Base-by-base conservation (phyloP, 2,888 invertebrate genomes). In the Tachystola acroxantha region DNA sequence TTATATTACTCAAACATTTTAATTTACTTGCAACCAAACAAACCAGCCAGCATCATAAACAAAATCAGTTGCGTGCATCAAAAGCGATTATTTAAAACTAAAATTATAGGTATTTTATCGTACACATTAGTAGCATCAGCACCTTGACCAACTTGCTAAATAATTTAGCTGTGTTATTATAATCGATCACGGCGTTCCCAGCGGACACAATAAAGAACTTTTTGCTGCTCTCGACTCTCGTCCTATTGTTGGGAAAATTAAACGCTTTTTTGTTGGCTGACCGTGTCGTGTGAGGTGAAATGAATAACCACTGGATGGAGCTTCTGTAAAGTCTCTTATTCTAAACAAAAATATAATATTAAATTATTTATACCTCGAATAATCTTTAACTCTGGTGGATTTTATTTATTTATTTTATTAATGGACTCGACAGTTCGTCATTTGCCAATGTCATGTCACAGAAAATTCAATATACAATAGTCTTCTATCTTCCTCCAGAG, bases 121-220 rank as follows among this genome's bases (percentile, higher is more conserved):
- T 25, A 34, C 16, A 35, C 34, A 12, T 39, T 31, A 31, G 38
- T 35, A 43, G 40, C 42, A 53, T 45, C 46, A 43, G 24, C 36
- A 36, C 61, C 64, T 66, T 67, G 67, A 64, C 71, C 64, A 57
- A 68, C 49, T 51, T 61, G 32, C 40, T 46, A 40, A 33, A 49
- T 45, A 54, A 59, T 57, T 53, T 56, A 35, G 43, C 47, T 39
- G 39, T 52, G 39, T 52, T 42, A 29, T 29, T 22, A 12, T 29
- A 45, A 45, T 39, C 39, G 30, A 38, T 34, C 44, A 43, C 52
- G 48, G 40, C 40, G 46, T 59, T 66, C 57, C 51, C 61, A 61
- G 3, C 16, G 42, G 42, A 50, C 45, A 67, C 62, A 65, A 64
- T 68, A 41, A 47, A 40, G 42, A 44, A 46, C 33, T 50, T 61